These are phyloP conservation scores for Lanistes nyassanus DNA, from an alignment of 1,140 invertebrate species.

Conservation along the genomic window DNA sequence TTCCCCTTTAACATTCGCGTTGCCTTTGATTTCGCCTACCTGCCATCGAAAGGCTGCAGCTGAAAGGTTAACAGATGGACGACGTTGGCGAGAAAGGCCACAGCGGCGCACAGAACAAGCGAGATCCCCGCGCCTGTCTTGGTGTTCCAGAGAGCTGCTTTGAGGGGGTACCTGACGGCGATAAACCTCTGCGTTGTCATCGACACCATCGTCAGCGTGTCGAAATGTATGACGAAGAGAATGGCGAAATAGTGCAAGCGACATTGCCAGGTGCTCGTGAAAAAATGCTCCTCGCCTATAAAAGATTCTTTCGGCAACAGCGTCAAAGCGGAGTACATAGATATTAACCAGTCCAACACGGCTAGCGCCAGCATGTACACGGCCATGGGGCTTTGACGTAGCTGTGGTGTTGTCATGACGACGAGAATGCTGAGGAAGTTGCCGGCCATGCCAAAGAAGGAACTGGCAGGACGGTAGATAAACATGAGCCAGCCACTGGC, in stretches of 20 bases:
- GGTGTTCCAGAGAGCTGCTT: constrained; percentile 2
- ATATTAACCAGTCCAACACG: neutral
- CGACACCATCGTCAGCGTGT: constrained; percentile 15
- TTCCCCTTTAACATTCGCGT: no score
- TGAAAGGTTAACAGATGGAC: constrained; percentile 4
- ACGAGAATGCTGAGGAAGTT: neutral
- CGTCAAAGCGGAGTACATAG: neutral
- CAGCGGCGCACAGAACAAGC: neutral
- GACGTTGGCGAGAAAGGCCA: neutral
- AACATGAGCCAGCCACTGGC: neutral
- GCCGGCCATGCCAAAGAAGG: neutral
- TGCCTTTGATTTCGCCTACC: neutral
- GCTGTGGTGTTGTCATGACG: constrained; percentile 2
- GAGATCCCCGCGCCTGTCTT: neutral
- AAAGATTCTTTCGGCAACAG: neutral
- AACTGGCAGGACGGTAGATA: neutral
- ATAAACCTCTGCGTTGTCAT: constrained; percentile 29
- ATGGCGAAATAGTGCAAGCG: constrained; percentile 14
- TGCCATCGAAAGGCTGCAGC: neutral
- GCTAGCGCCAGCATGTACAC: neutral
- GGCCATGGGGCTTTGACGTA: neutral
- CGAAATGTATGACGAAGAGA: constrained; percentile 29
- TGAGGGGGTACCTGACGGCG: constrained; percentile 20
- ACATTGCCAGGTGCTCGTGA: constrained; percentile 10
- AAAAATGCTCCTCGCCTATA: neutral